Evolutionary conservation across 2,113 vertebrate species (phyloP), one percentile per base, ranked within the genome.

Genomic region (Aplodontia rufa): DNA sequence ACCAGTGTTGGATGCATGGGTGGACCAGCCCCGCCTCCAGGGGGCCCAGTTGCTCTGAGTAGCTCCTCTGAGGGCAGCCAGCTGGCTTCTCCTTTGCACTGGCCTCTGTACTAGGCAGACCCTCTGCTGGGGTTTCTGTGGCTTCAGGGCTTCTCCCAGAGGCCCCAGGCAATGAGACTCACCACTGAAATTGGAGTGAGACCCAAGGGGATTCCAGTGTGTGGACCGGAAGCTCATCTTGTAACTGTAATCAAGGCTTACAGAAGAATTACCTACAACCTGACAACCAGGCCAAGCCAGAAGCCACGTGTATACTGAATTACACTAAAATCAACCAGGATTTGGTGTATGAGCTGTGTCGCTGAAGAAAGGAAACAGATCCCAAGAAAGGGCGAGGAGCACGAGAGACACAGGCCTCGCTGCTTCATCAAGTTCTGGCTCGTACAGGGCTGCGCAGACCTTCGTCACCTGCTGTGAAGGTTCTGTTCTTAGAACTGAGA

Each of bases 231-330:
- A 76, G 42, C 75, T 93, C 75, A 93, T 95, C 53, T 72, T 69
- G 74, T 35, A 71, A 75, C 96, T 96, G 92, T 97, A 93, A 95
- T 97, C 64, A 93, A 94, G 92, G 93, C 81, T 78, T 37, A 3
- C 42, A 40, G 80, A 86, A 51, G 79, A 96, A 92, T 83, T 95
- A 96, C 87, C 79, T 88, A 10, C 96, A 81, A 96, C 72, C 76
- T 88, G 96, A 64, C 93, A 89, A 71, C 42, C 89, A 71, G 71
- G 30, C 49, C 28, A 68, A 90, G 83, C 62, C n/a, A 22, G 26
- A 55, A 91, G 42, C 80, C 62, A 90, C 22, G 0, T 16, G 4
- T 28, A 20, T 51, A 40, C 26, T 20, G 45, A 60, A 78, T 89
- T 49, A 84, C 24, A 49, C 35, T 47, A 80, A 40, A 78, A 14